A percentile compares a stretch with the other conserved stretches of the same genome.
These are phyloP conservation scores for Xanthia icteritia DNA, from an alignment of 2,888 invertebrate species.

Conservation along the genomic window DNA sequence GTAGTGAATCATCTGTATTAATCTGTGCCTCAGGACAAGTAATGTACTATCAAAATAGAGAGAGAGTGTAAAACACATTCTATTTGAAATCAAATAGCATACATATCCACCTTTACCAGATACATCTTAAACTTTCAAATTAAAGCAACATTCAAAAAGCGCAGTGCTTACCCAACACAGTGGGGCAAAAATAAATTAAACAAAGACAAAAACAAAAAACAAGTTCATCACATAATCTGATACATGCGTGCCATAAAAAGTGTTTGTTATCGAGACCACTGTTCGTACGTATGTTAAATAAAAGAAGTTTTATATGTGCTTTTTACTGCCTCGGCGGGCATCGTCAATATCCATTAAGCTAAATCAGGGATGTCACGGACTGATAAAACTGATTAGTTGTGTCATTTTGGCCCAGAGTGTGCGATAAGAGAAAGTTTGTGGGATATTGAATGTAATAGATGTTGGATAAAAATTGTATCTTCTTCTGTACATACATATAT, in stretches of 20 bases:
- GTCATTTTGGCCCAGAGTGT: constrained; percentile 7
- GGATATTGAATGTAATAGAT: neutral
- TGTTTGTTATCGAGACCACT: constrained; percentile 57
- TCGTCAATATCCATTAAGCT: constrained; percentile 66
- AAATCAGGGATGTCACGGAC: constrained; percentile 59
- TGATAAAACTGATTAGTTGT: constrained; percentile 53
- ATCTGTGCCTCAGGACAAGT: no score
- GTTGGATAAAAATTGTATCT: neutral
- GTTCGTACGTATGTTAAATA: constrained; percentile 62
- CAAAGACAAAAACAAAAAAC: constrained; percentile 31
- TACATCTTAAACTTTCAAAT: no score
- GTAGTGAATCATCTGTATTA: no score
- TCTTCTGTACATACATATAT: no score
- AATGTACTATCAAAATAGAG: no score
- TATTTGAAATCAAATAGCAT: no score
- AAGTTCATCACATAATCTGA: constrained; percentile 56
- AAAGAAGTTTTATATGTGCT: constrained; percentile 63
- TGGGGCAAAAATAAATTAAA: constrained; percentile 12
- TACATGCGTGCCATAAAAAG: constrained; percentile 59
- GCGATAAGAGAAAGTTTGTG: neutral
- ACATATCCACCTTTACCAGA: no score
- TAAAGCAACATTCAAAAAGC: no score
- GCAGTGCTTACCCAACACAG: neutral
- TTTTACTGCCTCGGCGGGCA: constrained; percentile 62
- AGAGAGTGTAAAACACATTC: no score